Conservation (phyloP, 2,113 vertebrate species). For the Fukomys damarensis region DNA sequence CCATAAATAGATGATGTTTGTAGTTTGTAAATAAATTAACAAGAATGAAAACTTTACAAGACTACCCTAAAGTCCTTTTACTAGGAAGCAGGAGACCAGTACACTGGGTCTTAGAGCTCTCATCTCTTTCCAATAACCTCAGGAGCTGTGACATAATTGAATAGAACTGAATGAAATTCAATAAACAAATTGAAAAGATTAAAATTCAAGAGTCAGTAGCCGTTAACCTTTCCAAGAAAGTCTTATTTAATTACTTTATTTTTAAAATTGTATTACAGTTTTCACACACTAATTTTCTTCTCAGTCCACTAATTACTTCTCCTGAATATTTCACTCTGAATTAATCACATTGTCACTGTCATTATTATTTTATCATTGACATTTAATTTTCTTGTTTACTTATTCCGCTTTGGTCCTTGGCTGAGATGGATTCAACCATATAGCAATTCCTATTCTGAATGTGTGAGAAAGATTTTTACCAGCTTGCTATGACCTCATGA, state of each 20-base stretch:
- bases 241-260: neutral
- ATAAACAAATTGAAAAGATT: neutral
- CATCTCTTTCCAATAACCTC: neutral
- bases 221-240: neutral
- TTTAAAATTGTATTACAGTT: neutral
- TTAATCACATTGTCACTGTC: neutral
- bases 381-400: neutral
- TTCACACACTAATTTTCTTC: neutral
- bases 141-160: neutral
- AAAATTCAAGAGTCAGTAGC: neutral
- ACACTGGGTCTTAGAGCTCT: neutral
- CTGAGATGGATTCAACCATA: neutral
- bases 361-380: neutral
- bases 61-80: neutral
- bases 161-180: neutral
- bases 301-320: neutral
- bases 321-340: neutral
- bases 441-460: neutral
- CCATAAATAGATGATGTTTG: neutral
- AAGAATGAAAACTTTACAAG: neutral
- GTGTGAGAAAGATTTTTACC: neutral
- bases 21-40: neutral
- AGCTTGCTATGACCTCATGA: neutral
- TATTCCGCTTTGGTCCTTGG: neutral
- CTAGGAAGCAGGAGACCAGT: neutral